phyloP scores from a whole-genome alignment of 64 coral and sea anemone genomes.

The Montipora cactus region DNA sequence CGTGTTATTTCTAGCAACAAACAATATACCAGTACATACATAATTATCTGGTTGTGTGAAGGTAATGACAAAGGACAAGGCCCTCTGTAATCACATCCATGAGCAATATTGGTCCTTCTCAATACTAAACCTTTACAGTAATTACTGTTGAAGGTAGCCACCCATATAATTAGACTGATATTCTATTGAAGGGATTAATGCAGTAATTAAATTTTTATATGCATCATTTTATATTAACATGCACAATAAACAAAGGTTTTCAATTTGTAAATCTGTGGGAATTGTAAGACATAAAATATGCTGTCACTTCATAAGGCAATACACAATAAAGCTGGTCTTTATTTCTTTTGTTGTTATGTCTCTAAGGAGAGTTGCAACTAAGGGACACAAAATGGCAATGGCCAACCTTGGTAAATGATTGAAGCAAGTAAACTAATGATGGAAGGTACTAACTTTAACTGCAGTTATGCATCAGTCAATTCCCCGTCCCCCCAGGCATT shows the following conservation, averaged over 20 bases:
- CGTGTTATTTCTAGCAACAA: too few relatives aligned
- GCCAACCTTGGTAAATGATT: too few relatives aligned
- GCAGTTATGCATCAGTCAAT: too few relatives aligned
- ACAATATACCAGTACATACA: too few relatives aligned
- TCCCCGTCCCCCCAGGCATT: too few relatives aligned
- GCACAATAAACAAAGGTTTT: not conserved
- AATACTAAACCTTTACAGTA: not conserved
- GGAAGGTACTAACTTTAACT: too few relatives aligned
- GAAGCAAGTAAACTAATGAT: too few relatives aligned
- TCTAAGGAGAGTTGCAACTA: too few relatives aligned
- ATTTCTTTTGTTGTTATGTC: too few relatives aligned
- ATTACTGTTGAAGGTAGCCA: not conserved
- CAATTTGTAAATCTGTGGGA: not conserved
- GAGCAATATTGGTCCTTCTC: not conserved
- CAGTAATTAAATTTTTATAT: not conserved
- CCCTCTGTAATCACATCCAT: not conserved
- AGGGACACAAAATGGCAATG: too few relatives aligned
- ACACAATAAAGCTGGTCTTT: slow-evolving; percentile 51
- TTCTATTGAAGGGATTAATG: not conserved
- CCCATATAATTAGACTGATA: not conserved
- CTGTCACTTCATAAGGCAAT: not conserved
- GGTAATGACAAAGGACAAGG: not conserved
- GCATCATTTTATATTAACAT: not conserved
- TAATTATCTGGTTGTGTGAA: too few relatives aligned
- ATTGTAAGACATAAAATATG: not conserved